Conservation (phyloP, 2,797 vertebrate species). For the Pyrrhura leucotis region DNA sequence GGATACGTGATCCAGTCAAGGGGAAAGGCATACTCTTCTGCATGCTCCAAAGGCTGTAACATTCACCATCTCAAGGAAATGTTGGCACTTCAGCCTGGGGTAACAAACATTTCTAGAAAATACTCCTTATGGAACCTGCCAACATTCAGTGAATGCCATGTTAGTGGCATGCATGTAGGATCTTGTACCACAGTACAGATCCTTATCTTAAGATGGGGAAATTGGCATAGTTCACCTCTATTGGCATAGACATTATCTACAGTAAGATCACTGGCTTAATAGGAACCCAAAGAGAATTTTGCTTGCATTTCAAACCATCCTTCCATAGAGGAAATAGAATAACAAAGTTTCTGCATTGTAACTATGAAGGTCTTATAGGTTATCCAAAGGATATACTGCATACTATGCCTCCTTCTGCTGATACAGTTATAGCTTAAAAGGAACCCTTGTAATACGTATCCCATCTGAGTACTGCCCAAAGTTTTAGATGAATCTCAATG, state of each 20-base stretch:
- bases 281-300: not conserved
- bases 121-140: not conserved
- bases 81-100: not conserved
- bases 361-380: not conserved
- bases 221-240: not conserved
- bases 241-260: not conserved
- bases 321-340: not conserved
- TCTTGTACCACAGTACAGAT: not conserved
- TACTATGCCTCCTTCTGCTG: not conserved
- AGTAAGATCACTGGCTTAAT: not conserved
- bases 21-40: not conserved
- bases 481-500: not conserved
- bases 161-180: not conserved
- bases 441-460: not conserved
- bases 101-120: not conserved
- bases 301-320: not conserved
- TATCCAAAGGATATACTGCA: not conserved
- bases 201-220: not conserved
- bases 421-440: not conserved
- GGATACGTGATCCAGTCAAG: not conserved
- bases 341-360: not conserved
- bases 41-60: not conserved
- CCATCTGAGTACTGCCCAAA: not conserved
- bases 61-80: not conserved
- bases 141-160: not conserved